Evolutionary conservation across 2,888 invertebrate genomes (phyloP), one percentile per base, ranked within the genome.

Genomic region (Xylota sylvarum): DNA sequence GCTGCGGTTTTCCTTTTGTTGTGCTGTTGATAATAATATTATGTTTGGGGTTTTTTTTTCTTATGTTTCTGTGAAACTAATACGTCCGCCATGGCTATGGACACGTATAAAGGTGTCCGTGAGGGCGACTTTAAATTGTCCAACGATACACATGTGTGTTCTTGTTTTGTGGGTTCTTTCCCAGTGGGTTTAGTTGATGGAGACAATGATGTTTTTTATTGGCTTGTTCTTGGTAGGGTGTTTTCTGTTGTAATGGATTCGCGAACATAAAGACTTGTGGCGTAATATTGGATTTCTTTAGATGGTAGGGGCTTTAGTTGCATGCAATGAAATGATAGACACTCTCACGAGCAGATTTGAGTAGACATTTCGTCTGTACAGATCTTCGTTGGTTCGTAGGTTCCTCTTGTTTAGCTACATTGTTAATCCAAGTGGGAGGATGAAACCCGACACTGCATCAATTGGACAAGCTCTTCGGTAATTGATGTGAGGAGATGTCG

Each of bases 51-150:
- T 52, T 70, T 30, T 40, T 50, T 19, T 48, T 56, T 56, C 50
- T 55, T 40, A 32, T 40, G 56, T 70, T 76, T 58, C 58, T 79
- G 67, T 84, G 79, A 52, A 79, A 78, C 65, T 83, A 78, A 78
- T 78, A 78, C 79, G 73, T 56, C 62, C 62, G 79, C 73, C 67
- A 64, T 74, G 79, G 9, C 48, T 69, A 50, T 78, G 67, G 55
- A 56, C 73, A 84, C 64, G 40, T 23, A 67, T 52, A 62, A 77
- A 62, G 55, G 55, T 56, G 79, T 48, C 79, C 79, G 40, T 84
- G 62, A 56, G 55, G 73, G 32, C 30, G 79, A 79, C 60, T 84
- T 78, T 52, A 74, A 56, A 58, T 23, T 19, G 17, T 74, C 32
- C 12, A 35, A 12, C 17, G 55, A 37, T 50, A 14, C 10, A 48